phyloP scores from a whole-genome alignment of 2,888 invertebrate genomes.

The Lypha dubia region DNA sequence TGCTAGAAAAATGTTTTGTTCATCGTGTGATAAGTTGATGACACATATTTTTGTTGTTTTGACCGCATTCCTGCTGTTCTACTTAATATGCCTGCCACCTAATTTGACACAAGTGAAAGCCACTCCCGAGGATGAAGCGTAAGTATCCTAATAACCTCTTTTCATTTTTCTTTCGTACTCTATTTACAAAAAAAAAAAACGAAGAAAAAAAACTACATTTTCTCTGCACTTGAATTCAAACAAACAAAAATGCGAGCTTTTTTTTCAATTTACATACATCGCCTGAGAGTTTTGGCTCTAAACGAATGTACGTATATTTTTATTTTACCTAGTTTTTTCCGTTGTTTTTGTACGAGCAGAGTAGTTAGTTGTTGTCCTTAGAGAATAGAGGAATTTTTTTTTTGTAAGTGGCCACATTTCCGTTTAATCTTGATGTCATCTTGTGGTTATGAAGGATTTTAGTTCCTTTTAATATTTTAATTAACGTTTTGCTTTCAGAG shows the following conservation, averaged over 20 bases:
- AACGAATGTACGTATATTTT: slow-evolving; percentile 6
- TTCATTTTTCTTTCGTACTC: slow-evolving; percentile 7
- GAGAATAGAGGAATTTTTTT: slow-evolving; percentile 16
- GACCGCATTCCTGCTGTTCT: slow-evolving; percentile 81
- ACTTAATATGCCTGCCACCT: slow-evolving; percentile 79
- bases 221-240: slow-evolving; percentile 14
- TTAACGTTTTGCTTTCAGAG: slow-evolving; percentile 40
- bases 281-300: slow-evolving; percentile 16
- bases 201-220: neutral
- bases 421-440: slow-evolving; percentile 42
- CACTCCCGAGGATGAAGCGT: slow-evolving; percentile 83
- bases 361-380: slow-evolving; percentile 18
- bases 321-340: neutral
- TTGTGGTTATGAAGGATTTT: slow-evolving; percentile 26
- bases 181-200: slow-evolving; percentile 7
- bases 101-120: slow-evolving; percentile 79
- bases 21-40: slow-evolving; percentile 83
- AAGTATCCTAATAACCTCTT: slow-evolving; percentile 75
- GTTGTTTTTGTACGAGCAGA: slow-evolving; percentile 9
- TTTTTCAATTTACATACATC: neutral
- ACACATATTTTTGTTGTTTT: slow-evolving; percentile 82
- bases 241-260: neutral
- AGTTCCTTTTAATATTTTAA: slow-evolving; percentile 39
- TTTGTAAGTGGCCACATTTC: slow-evolving; percentile 1
- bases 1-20: slow-evolving; percentile 82